These are phyloP conservation scores for Atractosteus spatula DNA, from an alignment of 2,113 vertebrate species.

Conservation along the genomic window DNA sequence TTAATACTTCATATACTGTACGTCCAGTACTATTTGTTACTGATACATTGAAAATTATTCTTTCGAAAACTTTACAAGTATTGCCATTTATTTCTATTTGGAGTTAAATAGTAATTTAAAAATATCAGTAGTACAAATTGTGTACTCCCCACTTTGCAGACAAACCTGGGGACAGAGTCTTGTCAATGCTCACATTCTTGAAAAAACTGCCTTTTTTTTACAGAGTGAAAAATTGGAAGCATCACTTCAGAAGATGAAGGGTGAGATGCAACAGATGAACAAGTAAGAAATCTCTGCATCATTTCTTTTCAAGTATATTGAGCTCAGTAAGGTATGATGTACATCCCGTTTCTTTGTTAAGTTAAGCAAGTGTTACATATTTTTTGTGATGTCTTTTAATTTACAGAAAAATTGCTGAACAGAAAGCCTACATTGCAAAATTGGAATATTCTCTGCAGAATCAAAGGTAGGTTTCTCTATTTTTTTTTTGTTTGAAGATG, in stretches of 20 bases:
- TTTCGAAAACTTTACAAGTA: background rate
- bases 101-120: no score
- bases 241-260: conserved; percentile 62
- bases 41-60: background rate
- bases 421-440: conserved; percentile 61
- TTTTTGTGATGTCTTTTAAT: conserved; percentile 4
- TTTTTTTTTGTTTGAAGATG: background rate
- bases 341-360: background rate
- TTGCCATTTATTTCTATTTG: no score
- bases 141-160: no score
- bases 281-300: conserved; percentile 58
- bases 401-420: conserved; percentile 61
- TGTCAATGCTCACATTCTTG: background rate
- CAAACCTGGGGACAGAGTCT: background rate
- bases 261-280: conserved; percentile 71
- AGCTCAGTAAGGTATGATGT: conserved; percentile 2
- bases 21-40: no score
- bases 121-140: no score
- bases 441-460: conserved; percentile 60
- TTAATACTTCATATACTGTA: no score
- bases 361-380: background rate
- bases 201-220: conserved; percentile 12
- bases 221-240: conserved; percentile 78
- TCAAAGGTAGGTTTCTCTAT: conserved; percentile 56
- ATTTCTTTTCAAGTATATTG: background rate